phyloP scores from a whole-genome alignment of 2,888 invertebrate genomes.

The Athripsodes cinereus region DNA sequence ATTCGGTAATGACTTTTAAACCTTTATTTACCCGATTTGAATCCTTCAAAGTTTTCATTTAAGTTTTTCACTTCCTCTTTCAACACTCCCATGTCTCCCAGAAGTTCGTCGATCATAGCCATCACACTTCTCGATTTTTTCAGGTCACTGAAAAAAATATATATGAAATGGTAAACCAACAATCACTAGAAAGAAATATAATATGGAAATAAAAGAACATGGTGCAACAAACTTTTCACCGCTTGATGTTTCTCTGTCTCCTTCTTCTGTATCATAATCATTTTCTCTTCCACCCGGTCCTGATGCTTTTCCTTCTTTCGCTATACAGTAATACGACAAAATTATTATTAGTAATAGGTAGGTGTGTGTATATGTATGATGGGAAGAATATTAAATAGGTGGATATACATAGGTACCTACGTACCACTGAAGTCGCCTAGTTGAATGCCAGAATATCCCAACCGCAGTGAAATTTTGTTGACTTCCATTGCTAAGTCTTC shows the following conservation, averaged over 20 bases:
- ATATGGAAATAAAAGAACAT: no score
- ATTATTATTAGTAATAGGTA: no score
- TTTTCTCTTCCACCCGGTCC: no score
- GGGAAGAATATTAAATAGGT: no score
- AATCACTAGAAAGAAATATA: not conserved
- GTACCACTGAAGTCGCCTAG: not conserved
- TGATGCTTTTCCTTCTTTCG: no score
- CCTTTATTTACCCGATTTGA: constrained; percentile 10
- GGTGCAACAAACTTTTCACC: no score
- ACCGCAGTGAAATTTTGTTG: constrained; percentile 4
- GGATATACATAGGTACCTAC: no score
- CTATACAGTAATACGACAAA: no score
- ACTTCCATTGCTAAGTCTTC: constrained; percentile 50
- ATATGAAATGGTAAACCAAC: not conserved
- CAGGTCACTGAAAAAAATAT: not conserved
- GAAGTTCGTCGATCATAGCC: constrained; percentile 12
- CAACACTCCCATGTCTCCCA: constrained; percentile 9
- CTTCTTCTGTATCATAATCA: no score
- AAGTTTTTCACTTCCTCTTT: constrained; percentile 15
- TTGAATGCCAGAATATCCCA: constrained; percentile 9
- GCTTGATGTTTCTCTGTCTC: no score
- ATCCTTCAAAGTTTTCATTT: constrained; percentile 5
- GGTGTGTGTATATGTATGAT: no score
- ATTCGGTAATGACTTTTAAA: no score
- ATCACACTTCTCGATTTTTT: constrained; percentile 27